Conservation (phyloP, 1,140 invertebrate species). For the Rhyacophila brunnea region DNA sequence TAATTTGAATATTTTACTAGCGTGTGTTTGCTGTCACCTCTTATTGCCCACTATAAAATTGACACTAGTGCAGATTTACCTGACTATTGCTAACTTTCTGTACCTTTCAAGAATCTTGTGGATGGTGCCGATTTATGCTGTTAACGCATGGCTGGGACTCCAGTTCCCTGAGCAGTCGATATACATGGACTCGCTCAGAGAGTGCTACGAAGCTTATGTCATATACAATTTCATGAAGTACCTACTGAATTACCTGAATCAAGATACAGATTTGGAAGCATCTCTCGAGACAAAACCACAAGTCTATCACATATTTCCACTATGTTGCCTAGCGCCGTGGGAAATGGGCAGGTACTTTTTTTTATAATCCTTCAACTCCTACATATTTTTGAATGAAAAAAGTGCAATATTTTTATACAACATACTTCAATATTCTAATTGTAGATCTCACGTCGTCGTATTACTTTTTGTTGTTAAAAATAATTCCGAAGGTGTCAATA, state of each 20-base stretch:
- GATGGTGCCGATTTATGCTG: slow-evolving; percentile 97
- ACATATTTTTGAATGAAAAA: too few relatives aligned
- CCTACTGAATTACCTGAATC: slow-evolving; percentile 85
- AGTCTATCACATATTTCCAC: slow-evolving; percentile 80
- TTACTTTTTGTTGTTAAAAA: too few relatives aligned
- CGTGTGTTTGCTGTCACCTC: too few relatives aligned
- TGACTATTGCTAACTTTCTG: too few relatives aligned
- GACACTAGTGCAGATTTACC: too few relatives aligned
- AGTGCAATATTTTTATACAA: too few relatives aligned
- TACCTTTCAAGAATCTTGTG: slow-evolving; percentile 91
- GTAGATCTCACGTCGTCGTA: too few relatives aligned
- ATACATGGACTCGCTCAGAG: slow-evolving; percentile 87
- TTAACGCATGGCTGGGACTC: slow-evolving; percentile 88
- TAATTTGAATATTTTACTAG: too few relatives aligned
- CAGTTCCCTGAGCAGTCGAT: slow-evolving; percentile 82
- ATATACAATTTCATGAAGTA: slow-evolving; percentile 98
- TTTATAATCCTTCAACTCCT: too few relatives aligned
- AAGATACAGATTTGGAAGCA: slow-evolving; percentile 77
- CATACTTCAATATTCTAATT: too few relatives aligned
- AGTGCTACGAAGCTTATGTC: slow-evolving; percentile 96
- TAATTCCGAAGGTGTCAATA: too few relatives aligned
- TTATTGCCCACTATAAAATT: too few relatives aligned
- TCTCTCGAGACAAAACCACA: slow-evolving; percentile 81
- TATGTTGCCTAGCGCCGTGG: slow-evolving; percentile 83
- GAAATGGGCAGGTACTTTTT: slow-evolving; percentile 76